Conservation (phyloP, 2,888 invertebrate genomes). For the Drosophila neotestacea region DNA sequence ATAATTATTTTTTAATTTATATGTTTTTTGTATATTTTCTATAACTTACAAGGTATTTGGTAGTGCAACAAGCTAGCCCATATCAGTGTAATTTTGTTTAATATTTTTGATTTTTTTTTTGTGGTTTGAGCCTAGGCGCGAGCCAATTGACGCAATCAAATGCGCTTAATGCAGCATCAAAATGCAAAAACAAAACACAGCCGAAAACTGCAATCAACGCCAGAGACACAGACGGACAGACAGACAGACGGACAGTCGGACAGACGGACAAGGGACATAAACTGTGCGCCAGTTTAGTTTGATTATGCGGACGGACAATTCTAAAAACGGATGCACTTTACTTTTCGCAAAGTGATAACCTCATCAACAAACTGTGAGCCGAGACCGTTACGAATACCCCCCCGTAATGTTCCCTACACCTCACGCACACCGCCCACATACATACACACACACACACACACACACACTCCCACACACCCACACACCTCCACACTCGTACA, state of each 20-base stretch:
- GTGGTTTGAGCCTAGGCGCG: slow-evolving; percentile 74
- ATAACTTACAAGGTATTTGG: slow-evolving; percentile 3
- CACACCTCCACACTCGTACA: not conserved
- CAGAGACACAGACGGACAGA: not conserved
- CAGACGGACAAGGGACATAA: not conserved
- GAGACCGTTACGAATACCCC: not conserved
- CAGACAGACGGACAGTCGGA: no score
- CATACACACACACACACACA: not conserved
- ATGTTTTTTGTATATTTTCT: not conserved
- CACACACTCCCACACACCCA: not conserved
- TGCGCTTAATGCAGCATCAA: slow-evolving; percentile 81
- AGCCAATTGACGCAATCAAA: slow-evolving; percentile 85
- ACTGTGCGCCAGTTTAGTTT: slow-evolving; percentile 74
- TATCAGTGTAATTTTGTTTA: slow-evolving; percentile 6
- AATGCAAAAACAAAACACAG: slow-evolving; percentile 45
- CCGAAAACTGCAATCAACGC: slow-evolving; percentile 69
- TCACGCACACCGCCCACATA: not conserved
- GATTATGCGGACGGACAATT: slow-evolving; percentile 67
- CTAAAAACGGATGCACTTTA: slow-evolving; percentile 79
- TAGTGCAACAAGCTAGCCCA: not conserved
- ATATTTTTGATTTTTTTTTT: slow-evolving; percentile 10
- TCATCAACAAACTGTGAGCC: slow-evolving; percentile 58
- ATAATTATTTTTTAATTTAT: no score
- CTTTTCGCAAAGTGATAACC: slow-evolving; percentile 77
- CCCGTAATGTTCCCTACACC: no score